Conservation (phyloP, 2,113 vertebrate species). For the Petromus typicus region DNA sequence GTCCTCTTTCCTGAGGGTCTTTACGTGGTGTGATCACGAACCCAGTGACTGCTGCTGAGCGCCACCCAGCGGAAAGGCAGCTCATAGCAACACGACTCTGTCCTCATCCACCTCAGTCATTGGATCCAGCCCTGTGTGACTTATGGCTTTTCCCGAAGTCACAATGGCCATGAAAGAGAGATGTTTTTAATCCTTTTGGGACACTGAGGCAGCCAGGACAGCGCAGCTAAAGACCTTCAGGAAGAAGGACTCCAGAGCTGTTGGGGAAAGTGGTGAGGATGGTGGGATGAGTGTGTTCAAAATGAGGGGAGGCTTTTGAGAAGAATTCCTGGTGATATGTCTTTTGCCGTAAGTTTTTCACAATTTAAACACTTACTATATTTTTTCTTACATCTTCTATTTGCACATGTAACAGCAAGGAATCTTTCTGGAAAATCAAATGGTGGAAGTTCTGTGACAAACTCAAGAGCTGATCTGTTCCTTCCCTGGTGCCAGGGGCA, state of each 20-base stretch:
- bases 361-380: background rate
- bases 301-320: background rate
- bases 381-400: background rate
- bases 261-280: background rate
- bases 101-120: background rate
- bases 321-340: background rate
- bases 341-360: background rate
- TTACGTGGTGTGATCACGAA: background rate
- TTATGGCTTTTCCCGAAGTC: background rate
- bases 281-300: background rate
- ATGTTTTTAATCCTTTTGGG: background rate
- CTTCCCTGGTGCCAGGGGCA: rapidly evolving
- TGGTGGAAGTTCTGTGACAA: background rate
- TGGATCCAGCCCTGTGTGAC: background rate
- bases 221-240: background rate
- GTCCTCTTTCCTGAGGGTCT: background rate
- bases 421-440: background rate
- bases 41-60: background rate
- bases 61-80: background rate
- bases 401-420: no score
- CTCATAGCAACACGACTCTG: background rate
- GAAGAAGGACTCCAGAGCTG: background rate
- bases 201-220: background rate
- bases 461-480: background rate
- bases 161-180: background rate